Evolutionary conservation across 2,797 vertebrate species (phyloP).

Genomic region (Acrocephalus scirpaceus): DNA sequence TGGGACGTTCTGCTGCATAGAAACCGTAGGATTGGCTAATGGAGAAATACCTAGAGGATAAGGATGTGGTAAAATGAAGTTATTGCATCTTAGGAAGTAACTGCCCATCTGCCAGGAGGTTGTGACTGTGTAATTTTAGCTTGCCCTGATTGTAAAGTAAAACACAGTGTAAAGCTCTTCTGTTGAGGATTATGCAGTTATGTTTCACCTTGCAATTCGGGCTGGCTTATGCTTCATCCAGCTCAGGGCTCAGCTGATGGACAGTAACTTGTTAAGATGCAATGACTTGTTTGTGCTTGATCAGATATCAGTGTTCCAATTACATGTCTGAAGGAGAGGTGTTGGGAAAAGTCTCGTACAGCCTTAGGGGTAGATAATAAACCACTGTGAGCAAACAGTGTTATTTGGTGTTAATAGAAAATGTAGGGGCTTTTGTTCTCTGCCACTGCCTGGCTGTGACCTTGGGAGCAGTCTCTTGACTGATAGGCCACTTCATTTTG

Average conservation of each 20-base stretch:
- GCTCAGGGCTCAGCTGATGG: not conserved
- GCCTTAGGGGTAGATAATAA: not conserved
- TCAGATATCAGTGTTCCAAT: slow-evolving; percentile 6
- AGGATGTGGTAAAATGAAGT: slow-evolving; percentile 25
- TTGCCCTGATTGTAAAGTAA: slow-evolving; percentile 43
- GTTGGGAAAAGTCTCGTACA: not conserved
- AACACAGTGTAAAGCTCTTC: slow-evolving; percentile 19
- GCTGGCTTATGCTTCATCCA: not conserved
- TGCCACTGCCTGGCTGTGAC: not conserved
- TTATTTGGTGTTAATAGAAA: not conserved
- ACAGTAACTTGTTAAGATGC: slow-evolving; percentile 22
- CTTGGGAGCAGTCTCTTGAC: not conserved
- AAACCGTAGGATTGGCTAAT: not conserved
- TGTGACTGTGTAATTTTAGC: slow-evolving; percentile 58
- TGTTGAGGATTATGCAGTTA: slow-evolving; percentile 48
- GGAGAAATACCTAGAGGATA: not conserved
- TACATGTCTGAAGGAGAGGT: not conserved
- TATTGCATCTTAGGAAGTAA: slow-evolving; percentile 1
- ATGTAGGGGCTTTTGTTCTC: not conserved
- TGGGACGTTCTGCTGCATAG: not conserved
- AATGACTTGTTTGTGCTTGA: slow-evolving; percentile 23
- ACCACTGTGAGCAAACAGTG: not conserved
- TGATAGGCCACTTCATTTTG: not conserved
- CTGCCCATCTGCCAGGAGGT: slow-evolving; percentile 28
- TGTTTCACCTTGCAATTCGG: not conserved